Base-by-base conservation (phyloP, 1,140 invertebrate genomes). In the Drosophila melanogaster region DNA sequence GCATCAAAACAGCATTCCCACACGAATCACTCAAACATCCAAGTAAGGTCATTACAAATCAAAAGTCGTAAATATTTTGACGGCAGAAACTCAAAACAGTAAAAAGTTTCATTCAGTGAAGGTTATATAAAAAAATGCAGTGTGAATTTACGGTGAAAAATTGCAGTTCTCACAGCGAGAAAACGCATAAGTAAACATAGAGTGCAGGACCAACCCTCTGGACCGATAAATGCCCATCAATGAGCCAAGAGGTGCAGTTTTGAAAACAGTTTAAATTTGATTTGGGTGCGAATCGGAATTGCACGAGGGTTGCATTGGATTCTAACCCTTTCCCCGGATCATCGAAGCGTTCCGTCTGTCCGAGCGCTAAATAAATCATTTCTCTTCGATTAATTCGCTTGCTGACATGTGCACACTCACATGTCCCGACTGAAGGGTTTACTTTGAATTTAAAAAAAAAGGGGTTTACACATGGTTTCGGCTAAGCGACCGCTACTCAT, bases 371-470 rank as follows among this genome's bases (percentile, higher is more conserved):
- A 91, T 91, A 91, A 91, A 91, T 91, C 90, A 91, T 91, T 91
- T 91, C 90, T 91, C 90, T 87, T 87, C 90, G 90, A 91, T 91
- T 91, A 91, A 91, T 91, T 91, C 90, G 79, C 86, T 91, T 91
- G 90, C 90, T 90, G 90, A 91, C 90, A 91, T 91, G 90, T 91
- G 67, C 73, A 62, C 58, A 64, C 38, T 62, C 46, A 66, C 51
- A 66, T 70, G 72, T 81, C 70, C 55, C 72, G 38, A 33, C 50
- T 57, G 26, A 70, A 65, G 62, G 64, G 66, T 24, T 55, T 33
- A 17, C 15, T 56, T 44, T 37, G 19, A 40, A 40, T 15, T 51
- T 51, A 61, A 61, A 35, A 38, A 81, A 75, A 10, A 40, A 86
- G 74, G 74, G 81, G 83, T 84, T 83, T 81, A 76, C 51, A 50